These are phyloP conservation scores for Eurosta solidaginis DNA, from an alignment of 1,140 invertebrate species.

Conservation along the genomic window DNA sequence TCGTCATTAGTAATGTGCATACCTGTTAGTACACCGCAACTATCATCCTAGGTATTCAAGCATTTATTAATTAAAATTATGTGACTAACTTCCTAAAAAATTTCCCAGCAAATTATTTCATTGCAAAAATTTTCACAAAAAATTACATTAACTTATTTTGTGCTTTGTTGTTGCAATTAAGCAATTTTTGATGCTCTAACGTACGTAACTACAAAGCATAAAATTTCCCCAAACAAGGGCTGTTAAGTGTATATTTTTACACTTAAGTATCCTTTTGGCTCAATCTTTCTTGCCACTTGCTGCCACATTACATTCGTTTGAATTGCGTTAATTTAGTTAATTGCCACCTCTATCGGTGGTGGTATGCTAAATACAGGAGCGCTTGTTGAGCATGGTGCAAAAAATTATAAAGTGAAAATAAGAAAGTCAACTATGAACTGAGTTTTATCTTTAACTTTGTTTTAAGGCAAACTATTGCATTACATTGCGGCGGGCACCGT, in stretches of 20 bases:
- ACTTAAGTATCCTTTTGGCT: constrained; percentile 15
- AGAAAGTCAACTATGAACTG: no score
- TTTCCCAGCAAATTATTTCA: neutral
- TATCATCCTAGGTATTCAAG: neutral
- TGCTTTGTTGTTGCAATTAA: neutral
- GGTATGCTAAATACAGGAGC: neutral
- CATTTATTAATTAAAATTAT: neutral
- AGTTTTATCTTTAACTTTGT: no score
- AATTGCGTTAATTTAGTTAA: constrained; percentile 29
- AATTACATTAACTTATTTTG: constrained; percentile 5
- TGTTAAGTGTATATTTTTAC: constrained; percentile 8
- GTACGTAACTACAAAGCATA: neutral
- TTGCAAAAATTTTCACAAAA: neutral
- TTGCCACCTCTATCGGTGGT: constrained; percentile 7
- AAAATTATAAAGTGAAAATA: neutral
- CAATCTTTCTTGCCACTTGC: constrained; percentile 2
- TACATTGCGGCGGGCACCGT: no score
- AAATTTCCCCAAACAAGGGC: neutral
- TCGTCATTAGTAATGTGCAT: neutral
- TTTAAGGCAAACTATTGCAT: no score
- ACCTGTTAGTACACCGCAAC: neutral
- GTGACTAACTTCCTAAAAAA: neutral
- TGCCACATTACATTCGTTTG: neutral
- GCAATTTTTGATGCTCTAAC: neutral
- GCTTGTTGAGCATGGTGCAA: neutral